phyloP scores from a whole-genome alignment of 2,888 invertebrate species.

The Lutraria lutraria region DNA sequence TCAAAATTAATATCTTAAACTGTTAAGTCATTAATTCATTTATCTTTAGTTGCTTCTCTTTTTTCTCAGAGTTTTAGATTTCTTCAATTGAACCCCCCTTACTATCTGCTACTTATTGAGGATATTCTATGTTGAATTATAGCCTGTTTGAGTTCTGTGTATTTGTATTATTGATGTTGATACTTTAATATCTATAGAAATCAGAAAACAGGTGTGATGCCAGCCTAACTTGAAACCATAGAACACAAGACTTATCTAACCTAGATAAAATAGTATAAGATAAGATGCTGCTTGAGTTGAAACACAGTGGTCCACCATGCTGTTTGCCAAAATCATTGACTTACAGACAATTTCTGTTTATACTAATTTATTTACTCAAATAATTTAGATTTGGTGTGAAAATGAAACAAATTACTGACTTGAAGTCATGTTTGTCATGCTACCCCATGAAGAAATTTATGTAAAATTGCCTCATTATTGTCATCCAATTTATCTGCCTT shows the following conservation, averaged over 20 bases:
- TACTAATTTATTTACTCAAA: background rate
- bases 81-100: too few species aligned
- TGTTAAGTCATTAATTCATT: too few species aligned
- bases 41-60: too few species aligned
- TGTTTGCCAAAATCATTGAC: background rate
- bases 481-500: too few species aligned
- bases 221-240: conserved; percentile 2
- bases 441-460: too few species aligned
- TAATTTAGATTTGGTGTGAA: background rate
- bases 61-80: too few species aligned
- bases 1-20: too few species aligned
- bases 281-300: conserved; percentile 5
- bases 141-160: background rate
- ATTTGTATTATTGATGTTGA: conserved; percentile 8
- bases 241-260: conserved; percentile 24
- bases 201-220: conserved; percentile 26
- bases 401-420: too few species aligned
- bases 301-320: conserved; percentile 2
- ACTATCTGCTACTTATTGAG: too few species aligned
- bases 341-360: conserved; percentile 16
- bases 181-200: conserved; percentile 2
- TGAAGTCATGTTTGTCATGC: too few species aligned
- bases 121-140: too few species aligned
- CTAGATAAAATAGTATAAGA: conserved; percentile 21
- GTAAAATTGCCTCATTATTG: too few species aligned